phyloP scores from a whole-genome alignment of 2,113 vertebrate species.

The Neogale vison region DNA sequence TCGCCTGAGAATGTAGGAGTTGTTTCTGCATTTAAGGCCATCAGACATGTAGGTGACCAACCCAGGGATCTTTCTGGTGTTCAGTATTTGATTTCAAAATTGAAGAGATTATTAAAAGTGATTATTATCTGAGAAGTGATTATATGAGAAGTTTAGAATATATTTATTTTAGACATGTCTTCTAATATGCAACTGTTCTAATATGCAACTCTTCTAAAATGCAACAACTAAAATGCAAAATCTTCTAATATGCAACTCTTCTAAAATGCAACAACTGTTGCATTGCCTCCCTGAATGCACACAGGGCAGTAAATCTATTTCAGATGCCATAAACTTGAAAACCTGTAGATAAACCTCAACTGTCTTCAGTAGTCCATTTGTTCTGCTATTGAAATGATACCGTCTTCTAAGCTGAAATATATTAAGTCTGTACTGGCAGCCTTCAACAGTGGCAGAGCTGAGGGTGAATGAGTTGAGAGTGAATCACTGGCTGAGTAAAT shows the following conservation, averaged over 20 bases:
- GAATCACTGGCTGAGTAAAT: not conserved
- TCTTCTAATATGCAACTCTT: too few species aligned
- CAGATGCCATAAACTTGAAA: not conserved
- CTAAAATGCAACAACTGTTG: too few species aligned
- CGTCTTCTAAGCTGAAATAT: not conserved
- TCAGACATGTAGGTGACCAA: not conserved
- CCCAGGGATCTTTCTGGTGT: not conserved
- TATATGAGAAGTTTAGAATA: not conserved
- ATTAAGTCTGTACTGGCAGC: not conserved
- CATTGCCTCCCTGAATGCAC: not conserved
- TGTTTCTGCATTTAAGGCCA: not conserved
- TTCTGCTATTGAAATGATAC: not conserved
- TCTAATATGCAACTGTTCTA: not conserved
- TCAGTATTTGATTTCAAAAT: conserved; percentile 34
- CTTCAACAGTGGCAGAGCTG: not conserved
- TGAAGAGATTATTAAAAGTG: not conserved
- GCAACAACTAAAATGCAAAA: too few species aligned
- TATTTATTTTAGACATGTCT: not conserved
- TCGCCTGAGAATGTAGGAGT: not conserved
- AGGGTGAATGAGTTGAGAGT: not conserved
- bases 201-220: too few species aligned
- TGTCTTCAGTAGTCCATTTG: not conserved
- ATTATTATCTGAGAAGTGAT: not conserved
- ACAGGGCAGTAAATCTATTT: not conserved
- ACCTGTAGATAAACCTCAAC: not conserved